A percentile compares a stretch with the other conserved stretches of the same genome.
Evolutionary conservation across 1,140 invertebrate genomes (phyloP).

Genomic region (Atopsyche davidsoni): DNA sequence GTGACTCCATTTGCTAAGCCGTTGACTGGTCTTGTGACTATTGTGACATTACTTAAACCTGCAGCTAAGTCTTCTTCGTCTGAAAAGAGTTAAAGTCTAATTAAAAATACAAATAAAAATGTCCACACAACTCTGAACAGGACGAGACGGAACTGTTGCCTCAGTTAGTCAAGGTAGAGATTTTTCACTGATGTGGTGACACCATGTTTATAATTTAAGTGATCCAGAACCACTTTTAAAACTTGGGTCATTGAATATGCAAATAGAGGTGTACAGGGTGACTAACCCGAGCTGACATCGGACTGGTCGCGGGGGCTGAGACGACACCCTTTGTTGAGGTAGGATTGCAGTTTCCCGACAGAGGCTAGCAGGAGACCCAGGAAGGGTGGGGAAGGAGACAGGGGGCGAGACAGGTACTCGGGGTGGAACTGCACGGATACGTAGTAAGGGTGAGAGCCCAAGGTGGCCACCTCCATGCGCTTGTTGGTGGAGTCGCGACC

Average conservation of each 20-base stretch:
- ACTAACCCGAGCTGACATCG: slow-evolving; percentile 62
- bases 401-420: slow-evolving; percentile 90
- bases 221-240: no score
- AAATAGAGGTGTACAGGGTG: slow-evolving; percentile 7
- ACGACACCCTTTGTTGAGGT: slow-evolving; percentile 62
- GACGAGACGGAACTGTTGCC: no score
- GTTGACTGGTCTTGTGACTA: no score
- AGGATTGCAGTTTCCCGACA: slow-evolving; percentile 65
- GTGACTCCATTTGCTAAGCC: no score
- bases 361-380: slow-evolving; percentile 88
- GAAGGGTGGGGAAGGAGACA: slow-evolving; percentile 93
- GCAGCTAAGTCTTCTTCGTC: no score
- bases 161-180: background rate
- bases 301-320: slow-evolving; percentile 61
- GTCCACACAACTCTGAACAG: no score
- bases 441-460: slow-evolving; percentile 81
- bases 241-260: no score
- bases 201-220: no score
- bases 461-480: slow-evolving; percentile 81
- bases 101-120: no score
- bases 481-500: slow-evolving; percentile 61
- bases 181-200: slow-evolving; percentile 2
- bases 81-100: no score
- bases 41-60: no score
- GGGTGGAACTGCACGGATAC: slow-evolving; percentile 97